phyloP scores from a whole-genome alignment of 1,140 invertebrate species.

The Chironomus striatipennis region DNA sequence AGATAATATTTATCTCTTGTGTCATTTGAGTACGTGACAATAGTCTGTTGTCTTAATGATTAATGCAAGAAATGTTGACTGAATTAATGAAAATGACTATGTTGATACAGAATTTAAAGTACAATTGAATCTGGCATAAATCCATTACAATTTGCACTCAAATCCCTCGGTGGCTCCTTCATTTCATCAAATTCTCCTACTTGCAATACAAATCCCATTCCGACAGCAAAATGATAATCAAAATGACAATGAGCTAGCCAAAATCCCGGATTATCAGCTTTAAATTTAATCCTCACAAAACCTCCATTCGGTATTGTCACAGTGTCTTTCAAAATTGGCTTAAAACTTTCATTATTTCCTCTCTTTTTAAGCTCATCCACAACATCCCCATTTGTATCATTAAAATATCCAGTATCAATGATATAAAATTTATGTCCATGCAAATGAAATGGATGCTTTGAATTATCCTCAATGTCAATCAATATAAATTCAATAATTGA shows the following conservation, averaged over 20 bases:
- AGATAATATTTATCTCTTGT: too few species aligned
- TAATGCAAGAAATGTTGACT: too few species aligned
- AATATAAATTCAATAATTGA: conserved; percentile 36
- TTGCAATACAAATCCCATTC: conserved; percentile 47
- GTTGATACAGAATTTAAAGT: too few species aligned
- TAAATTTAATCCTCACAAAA: conserved; percentile 36
- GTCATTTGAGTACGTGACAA: too few species aligned
- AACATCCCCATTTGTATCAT: not conserved
- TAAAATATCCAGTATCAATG: conserved; percentile 30
- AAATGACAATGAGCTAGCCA: conserved; percentile 38
- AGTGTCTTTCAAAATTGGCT: conserved; percentile 35
- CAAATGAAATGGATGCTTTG: conserved; percentile 39
- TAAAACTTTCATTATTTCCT: not conserved
- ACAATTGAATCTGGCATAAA: too few species aligned
- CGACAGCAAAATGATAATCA: conserved; percentile 43
- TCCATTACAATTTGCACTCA: not conserved
- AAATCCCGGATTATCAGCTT: conserved; percentile 36
- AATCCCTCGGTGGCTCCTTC: not conserved
- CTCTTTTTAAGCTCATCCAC: not conserved
- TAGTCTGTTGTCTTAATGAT: too few species aligned
- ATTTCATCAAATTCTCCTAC: conserved; percentile 40
- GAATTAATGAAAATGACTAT: too few species aligned
- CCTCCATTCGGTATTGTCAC: conserved; percentile 35
- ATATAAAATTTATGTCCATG: conserved; percentile 38
- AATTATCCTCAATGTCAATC: conserved; percentile 32